phyloP scores from a whole-genome alignment of 2,113 vertebrate genomes.

The Machaerirhynchus nigripectus region DNA sequence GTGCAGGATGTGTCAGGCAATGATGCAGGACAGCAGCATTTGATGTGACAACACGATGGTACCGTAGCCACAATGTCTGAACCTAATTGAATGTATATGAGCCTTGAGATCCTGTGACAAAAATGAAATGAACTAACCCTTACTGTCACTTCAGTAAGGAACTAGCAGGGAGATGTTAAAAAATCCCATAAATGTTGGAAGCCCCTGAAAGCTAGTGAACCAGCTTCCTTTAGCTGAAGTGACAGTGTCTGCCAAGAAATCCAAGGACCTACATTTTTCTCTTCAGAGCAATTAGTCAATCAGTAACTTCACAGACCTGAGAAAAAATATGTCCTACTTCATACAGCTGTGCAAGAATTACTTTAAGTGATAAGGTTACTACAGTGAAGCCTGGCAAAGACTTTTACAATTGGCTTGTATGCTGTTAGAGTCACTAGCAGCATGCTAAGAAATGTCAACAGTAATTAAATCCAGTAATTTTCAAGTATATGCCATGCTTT shows the following conservation, averaged over 20 bases:
- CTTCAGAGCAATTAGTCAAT: conserved; percentile 39
- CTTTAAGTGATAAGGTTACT: conserved; percentile 4
- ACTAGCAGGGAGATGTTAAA: not conserved
- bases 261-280: not conserved
- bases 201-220: not conserved
- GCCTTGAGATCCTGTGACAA: not conserved
- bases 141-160: not conserved
- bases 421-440: not conserved
- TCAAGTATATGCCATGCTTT: not conserved
- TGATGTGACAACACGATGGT: not conserved
- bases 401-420: not conserved
- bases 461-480: conserved; percentile 15
- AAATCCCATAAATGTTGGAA: not conserved
- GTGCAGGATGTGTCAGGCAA: not conserved
- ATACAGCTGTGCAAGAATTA: not conserved
- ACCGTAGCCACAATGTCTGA: not conserved
- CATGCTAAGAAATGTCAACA: conserved; percentile 12
- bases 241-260: conserved; percentile 34
- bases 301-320: not conserved
- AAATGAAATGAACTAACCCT: not conserved
- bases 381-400: not conserved
- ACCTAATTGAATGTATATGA: not conserved
- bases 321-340: conserved; percentile 26
- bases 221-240: conserved; percentile 7
- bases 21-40: not conserved